Percentiles rank a stretch among this genome's conserved stretches.
These are phyloP conservation scores for Sebastes oblongus DNA, from an alignment of 2,797 vertebrate genomes.

Conservation along the genomic window DNA sequence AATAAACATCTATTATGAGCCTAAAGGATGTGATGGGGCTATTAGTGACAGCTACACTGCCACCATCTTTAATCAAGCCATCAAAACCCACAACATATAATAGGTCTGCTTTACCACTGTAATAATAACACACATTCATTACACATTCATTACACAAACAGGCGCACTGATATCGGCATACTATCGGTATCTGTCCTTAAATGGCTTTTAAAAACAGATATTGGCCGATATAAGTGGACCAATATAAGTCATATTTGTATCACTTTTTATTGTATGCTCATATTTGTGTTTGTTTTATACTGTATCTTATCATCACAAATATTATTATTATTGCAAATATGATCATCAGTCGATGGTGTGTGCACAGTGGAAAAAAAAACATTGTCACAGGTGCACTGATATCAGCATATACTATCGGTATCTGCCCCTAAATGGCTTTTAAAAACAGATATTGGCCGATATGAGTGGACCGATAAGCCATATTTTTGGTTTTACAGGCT, in stretches of 20 bases:
- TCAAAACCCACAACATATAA: background rate
- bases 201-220: background rate
- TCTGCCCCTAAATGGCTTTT: background rate
- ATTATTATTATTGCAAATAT: too few species aligned
- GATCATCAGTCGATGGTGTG: too few species aligned
- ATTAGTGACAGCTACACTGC: background rate
- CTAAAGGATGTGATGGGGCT: background rate
- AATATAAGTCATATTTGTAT: background rate
- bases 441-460: background rate
- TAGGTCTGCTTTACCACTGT: background rate
- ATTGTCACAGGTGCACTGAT: background rate
- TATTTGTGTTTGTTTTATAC: too few species aligned
- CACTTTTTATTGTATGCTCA: too few species aligned
- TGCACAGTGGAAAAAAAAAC: too few species aligned
- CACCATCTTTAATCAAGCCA: conserved; percentile 12
- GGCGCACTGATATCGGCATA: background rate
- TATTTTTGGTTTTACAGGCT: background rate
- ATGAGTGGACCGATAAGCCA: background rate
- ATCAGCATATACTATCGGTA: background rate
- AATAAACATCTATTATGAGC: background rate
- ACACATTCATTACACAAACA: background rate
- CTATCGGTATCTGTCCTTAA: background rate
- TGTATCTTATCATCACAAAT: too few species aligned
- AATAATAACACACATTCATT: background rate
- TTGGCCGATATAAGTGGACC: background rate